Percentiles rank a stretch among this genome's conserved stretches.
These are phyloP conservation scores for Eclectus roratus DNA, from an alignment of 2,113 vertebrate genomes.

Conservation along the genomic window DNA sequence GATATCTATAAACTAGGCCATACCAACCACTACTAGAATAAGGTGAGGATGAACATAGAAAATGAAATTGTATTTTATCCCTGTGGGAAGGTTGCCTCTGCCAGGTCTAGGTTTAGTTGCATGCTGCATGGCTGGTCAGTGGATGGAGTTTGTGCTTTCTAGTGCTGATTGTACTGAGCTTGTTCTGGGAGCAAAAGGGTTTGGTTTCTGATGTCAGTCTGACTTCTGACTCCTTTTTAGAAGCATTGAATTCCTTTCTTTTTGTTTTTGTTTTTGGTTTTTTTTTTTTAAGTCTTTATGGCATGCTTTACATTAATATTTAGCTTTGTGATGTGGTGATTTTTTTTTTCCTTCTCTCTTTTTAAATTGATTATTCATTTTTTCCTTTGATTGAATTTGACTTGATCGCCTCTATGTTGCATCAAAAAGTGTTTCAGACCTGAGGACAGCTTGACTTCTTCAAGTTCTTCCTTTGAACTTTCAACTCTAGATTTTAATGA, in stretches of 20 bases:
- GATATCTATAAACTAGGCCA: not conserved
- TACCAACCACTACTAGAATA: not conserved
- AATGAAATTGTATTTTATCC: not conserved
- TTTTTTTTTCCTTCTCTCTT: not conserved
- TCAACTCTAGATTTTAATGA: slow-evolving; percentile 53
- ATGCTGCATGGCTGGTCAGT: not conserved
- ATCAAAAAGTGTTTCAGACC: slow-evolving; percentile 27
- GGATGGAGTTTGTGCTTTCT: not conserved
- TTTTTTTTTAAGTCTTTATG: not conserved
- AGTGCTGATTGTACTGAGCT: not conserved
- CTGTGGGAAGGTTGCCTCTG: not conserved
- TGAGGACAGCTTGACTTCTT: slow-evolving; percentile 41
- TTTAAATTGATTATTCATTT: slow-evolving; percentile 14
- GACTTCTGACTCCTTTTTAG: not conserved
- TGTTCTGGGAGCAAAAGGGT: not conserved
- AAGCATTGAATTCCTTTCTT: not conserved
- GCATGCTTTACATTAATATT: not conserved
- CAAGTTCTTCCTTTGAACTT: slow-evolving; percentile 39
- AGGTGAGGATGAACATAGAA: not conserved
- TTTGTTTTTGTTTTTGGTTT: too few relatives aligned
- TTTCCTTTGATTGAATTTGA: slow-evolving; percentile 9
- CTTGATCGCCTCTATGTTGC: not conserved
- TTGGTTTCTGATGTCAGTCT: not conserved
- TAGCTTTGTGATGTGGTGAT: not conserved
- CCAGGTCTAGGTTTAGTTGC: not conserved